Evolutionary conservation across 2,113 vertebrate genomes (phyloP), one percentile per base, ranked within the genome.

Genomic region (Pelmatolapia mariae): DNA sequence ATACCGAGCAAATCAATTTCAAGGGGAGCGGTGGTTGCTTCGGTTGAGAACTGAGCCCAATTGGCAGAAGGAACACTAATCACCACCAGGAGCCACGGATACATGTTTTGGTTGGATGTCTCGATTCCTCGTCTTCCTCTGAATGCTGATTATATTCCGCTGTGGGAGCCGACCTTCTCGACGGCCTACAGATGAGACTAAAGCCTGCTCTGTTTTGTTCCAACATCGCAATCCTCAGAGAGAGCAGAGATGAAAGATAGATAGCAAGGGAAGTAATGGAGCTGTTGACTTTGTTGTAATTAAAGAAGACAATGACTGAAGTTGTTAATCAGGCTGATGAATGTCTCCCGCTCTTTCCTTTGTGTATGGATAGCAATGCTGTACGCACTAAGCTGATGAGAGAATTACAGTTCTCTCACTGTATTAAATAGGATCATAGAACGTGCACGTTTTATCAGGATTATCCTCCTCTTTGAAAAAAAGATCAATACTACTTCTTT

Each of bases 271-370:
- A 84, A 89, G 87, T 90, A 92, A 93, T 92, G 88, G 89, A 95
- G 90, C 93, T 92, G 89, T 91, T 92, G 91, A 93, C 92, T 94
- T 93, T 87, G 89, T 93, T 94, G 89, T 94, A 93, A 95, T 94
- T 94, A 95, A 94, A 93, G 89, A 89, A 91, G 91, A 95, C 94
- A 93, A 93, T 93, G 91, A 92, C 76, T 93, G 91, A 89, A 93
- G 92, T 91, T 95, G 91, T 94, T 94, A 94, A 94, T 91, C 93
- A 90, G 87, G 43, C 90, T 90, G 92, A 94, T 93, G 89, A 87
- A 88, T 91, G 90, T 91, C 87, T 94, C 80, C 36, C 10, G 33
- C 80, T 68, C 82, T 66, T 91, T 73, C 81, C 80, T 87, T 91
- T 90, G 80, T 87, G 81, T 71, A 80, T 80, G 80, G 85, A 89